These are phyloP conservation scores for Procambarus virginalis DNA, from an alignment of 1,140 invertebrate genomes.

Conservation along the genomic window DNA sequence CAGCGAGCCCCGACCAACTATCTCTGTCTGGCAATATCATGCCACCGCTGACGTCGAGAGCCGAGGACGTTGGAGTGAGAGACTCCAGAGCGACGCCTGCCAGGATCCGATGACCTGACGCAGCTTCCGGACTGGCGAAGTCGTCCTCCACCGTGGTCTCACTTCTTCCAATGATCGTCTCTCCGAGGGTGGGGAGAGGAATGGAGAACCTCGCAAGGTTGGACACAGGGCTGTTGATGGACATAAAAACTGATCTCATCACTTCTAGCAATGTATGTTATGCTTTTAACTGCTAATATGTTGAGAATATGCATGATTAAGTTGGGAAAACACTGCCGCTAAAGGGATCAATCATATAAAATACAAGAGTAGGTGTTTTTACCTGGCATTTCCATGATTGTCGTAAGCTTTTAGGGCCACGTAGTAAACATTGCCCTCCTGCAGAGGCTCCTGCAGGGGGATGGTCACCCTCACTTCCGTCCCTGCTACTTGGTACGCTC, in stretches of 20 bases:
- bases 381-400: slow-evolving; percentile 16
- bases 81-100: neutral
- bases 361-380: too few relatives aligned
- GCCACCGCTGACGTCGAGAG: neutral
- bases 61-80: too few relatives aligned
- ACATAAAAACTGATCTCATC: neutral
- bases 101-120: neutral
- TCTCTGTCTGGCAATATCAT: neutral
- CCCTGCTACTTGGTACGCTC: slow-evolving; percentile 25
- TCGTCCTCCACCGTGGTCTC: neutral
- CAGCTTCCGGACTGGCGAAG: neutral
- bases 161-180: neutral
- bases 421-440: slow-evolving; percentile 19
- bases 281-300: neutral
- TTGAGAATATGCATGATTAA: neutral
- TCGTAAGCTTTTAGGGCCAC: slow-evolving; percentile 24
- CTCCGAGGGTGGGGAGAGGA: neutral
- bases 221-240: neutral
- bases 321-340: neutral
- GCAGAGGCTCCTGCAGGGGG: neutral
- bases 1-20: neutral
- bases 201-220: slow-evolving; percentile 19
- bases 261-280: neutral
- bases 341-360: too few relatives aligned
- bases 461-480: slow-evolving; percentile 15